Evolutionary conservation across 1,140 invertebrate genomes (phyloP).

Genomic region (Macrosteles quadrilineatus): DNA sequence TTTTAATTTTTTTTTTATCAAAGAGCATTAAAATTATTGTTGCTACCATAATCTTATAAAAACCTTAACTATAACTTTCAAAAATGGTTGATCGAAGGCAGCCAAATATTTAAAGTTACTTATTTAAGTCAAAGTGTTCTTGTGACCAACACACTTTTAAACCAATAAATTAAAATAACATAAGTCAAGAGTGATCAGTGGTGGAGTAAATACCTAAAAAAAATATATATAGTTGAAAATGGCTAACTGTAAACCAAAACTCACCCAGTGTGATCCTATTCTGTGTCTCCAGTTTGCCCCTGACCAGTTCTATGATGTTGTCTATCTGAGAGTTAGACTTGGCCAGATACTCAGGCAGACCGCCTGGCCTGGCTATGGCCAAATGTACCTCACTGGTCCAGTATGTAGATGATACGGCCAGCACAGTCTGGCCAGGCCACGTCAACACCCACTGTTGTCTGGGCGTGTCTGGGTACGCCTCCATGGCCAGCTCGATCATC

Average conservation of each 20-base stretch:
- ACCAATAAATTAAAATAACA: too few relatives aligned
- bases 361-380: conserved; percentile 60
- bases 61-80: too few relatives aligned
- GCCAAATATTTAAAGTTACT: too few relatives aligned
- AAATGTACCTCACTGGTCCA: conserved; percentile 88
- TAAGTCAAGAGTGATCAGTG: too few relatives aligned
- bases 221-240: neutral
- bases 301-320: conserved; percentile 83
- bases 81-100: too few relatives aligned
- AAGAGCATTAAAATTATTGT: too few relatives aligned
- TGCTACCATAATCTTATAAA: too few relatives aligned
- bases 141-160: too few relatives aligned
- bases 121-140: too few relatives aligned
- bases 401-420: conserved; percentile 83
- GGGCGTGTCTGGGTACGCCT: conserved; percentile 64
- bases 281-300: conserved; percentile 82
- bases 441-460: conserved; percentile 80
- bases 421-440: conserved; percentile 88
- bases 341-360: conserved; percentile 58
- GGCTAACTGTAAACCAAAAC: conserved; percentile 21
- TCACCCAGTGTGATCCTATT: conserved; percentile 87
- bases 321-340: conserved; percentile 70
- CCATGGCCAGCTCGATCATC: conserved; percentile 57
- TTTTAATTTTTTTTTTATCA: too few relatives aligned
- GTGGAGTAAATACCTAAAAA: neutral